phyloP scores from a whole-genome alignment of 64 coral and sea anemone species.

The Dendrophyllia cribrosa region DNA sequence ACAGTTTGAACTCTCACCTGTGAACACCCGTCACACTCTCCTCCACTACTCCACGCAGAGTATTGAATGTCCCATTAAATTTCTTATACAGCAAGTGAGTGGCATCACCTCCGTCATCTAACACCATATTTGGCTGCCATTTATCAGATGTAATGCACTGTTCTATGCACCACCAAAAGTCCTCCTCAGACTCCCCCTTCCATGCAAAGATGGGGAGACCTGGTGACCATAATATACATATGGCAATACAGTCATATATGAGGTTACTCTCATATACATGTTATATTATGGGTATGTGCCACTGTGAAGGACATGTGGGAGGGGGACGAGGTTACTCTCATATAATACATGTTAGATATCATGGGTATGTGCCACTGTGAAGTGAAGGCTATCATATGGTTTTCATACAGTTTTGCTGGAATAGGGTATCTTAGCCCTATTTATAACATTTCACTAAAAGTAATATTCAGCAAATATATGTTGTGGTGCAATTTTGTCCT shows the following conservation, averaged over 20 bases:
- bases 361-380: too few relatives aligned
- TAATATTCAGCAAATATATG: too few relatives aligned
- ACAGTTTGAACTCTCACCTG: slow-evolving; percentile 47
- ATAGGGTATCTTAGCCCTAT: too few relatives aligned
- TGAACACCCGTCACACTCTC: slow-evolving; percentile 99
- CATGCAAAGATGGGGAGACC: slow-evolving; percentile 98
- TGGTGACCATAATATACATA: slow-evolving; percentile 1
- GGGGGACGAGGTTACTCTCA: too few relatives aligned
- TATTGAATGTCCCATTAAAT: slow-evolving; percentile 98
- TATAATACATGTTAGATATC: too few relatives aligned
- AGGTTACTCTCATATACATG: too few relatives aligned
- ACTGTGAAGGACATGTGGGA: too few relatives aligned
- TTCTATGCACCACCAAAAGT: slow-evolving; percentile 99
- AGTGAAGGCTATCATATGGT: too few relatives aligned
- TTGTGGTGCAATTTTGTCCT: too few relatives aligned
- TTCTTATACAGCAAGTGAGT: slow-evolving; percentile 99
- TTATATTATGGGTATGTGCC: too few relatives aligned
- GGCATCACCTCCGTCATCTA: slow-evolving; percentile 98
- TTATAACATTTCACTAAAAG: too few relatives aligned
- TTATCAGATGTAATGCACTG: slow-evolving; percentile 94
- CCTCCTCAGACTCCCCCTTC: slow-evolving; percentile 99
- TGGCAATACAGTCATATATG: background rate
- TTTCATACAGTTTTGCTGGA: too few relatives aligned
- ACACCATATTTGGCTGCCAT: slow-evolving; percentile 96
- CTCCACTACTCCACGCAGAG: slow-evolving; percentile 96